These are phyloP conservation scores for Chelonus insularis DNA, from an alignment of 1,140 invertebrate genomes.

Conservation along the genomic window DNA sequence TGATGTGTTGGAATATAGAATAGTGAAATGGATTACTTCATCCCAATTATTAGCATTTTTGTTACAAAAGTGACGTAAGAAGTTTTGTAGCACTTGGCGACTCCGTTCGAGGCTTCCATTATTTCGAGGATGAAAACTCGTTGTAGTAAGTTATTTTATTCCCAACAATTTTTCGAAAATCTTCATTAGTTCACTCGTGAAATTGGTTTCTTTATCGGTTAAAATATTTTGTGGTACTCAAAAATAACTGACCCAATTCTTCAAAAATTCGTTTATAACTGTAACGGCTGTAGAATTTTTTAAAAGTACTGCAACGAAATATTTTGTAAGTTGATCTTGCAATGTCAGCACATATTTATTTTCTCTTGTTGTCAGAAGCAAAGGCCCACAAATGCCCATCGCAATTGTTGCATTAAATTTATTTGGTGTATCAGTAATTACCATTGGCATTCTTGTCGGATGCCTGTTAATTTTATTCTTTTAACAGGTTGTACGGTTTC, in stretches of 20 bases:
- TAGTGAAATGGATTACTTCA: neutral
- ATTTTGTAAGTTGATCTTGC: constrained; percentile 19
- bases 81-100: constrained; percentile 16
- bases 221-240: constrained; percentile 33
- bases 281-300: constrained; percentile 1
- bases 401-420: constrained; percentile 23
- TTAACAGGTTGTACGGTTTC: constrained; percentile 23
- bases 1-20: constrained; percentile 15
- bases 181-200: constrained; percentile 29
- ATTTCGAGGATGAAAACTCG: constrained; percentile 15
- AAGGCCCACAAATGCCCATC: constrained; percentile 27
- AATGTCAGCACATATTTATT: constrained; percentile 29
- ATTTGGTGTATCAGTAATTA: constrained; percentile 22
- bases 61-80: constrained; percentile 16
- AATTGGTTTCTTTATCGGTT: constrained; percentile 39
- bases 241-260: constrained; percentile 15
- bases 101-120: constrained; percentile 22
- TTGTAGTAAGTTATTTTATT: constrained; percentile 19
- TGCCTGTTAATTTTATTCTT: constrained; percentile 20
- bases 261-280: constrained; percentile 2
- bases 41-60: constrained; percentile 19
- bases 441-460: constrained; percentile 25
- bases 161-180: constrained; percentile 16
- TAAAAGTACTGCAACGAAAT: constrained; percentile 8
- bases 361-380: constrained; percentile 14